Percentiles rank a stretch among this genome's conserved stretches.
These are phyloP conservation scores for Aspidapion aeneum DNA, from an alignment of 2,888 invertebrate genomes.

Conservation along the genomic window DNA sequence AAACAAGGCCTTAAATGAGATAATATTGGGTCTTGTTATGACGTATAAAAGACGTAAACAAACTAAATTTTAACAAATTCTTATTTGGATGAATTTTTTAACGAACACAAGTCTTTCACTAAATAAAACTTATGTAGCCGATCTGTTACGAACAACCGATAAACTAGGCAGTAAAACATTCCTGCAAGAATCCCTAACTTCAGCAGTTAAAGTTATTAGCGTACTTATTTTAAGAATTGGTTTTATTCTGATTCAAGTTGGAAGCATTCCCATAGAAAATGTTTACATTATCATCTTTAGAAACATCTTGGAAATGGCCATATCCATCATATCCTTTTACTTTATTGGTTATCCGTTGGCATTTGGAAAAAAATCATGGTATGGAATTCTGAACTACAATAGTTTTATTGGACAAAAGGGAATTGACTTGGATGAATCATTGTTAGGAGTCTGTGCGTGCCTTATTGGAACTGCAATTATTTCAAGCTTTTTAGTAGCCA, in stretches of 20 bases:
- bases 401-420: constrained; percentile 20
- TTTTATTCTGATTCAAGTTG: constrained; percentile 38
- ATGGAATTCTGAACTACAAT: constrained; percentile 31
- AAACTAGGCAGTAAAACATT: background rate
- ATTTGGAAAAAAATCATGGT: constrained; percentile 35
- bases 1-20: too few relatives aligned
- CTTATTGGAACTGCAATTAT: constrained; percentile 41
- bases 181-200: constrained; percentile 12
- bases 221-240: constrained; percentile 32
- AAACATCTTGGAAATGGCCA: constrained; percentile 42
- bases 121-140: background rate
- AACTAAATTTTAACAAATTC: background rate
- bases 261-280: constrained; percentile 43
- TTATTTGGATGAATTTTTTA: background rate
- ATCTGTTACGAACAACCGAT: background rate
- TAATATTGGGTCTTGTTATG: too few relatives aligned
- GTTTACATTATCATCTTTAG: constrained; percentile 43
- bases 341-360: constrained; percentile 40
- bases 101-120: background rate
- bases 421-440: constrained; percentile 19
- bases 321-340: constrained; percentile 37
- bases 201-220: constrained; percentile 17
- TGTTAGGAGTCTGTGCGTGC: constrained; percentile 37
- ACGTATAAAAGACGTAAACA: too few relatives aligned
- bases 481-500: constrained; percentile 39